Conservation (phyloP, 2,113 vertebrate genomes). For the Sceloporus tristichus region DNA sequence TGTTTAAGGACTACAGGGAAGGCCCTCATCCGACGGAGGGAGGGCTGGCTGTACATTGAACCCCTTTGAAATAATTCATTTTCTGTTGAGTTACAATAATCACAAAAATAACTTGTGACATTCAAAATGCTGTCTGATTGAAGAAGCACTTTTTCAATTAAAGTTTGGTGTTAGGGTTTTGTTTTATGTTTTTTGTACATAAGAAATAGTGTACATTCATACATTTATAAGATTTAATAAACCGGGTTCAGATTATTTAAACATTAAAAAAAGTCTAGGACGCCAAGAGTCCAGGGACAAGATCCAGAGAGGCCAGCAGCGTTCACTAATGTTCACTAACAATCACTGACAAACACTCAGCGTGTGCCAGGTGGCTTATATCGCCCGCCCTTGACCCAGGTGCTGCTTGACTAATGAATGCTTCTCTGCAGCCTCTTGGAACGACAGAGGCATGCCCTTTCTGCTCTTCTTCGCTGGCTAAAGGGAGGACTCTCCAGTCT, state of each 20-base stretch:
- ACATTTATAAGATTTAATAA: conserved; percentile 76
- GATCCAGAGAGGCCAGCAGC: too few relatives aligned
- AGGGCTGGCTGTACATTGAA: conserved; percentile 10
- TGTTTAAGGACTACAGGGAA: not conserved
- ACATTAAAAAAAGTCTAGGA: too few relatives aligned
- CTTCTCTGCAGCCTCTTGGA: too few relatives aligned
- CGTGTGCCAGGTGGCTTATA: too few relatives aligned
- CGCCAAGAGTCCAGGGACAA: too few relatives aligned
- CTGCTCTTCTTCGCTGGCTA: too few relatives aligned
- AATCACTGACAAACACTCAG: too few relatives aligned
- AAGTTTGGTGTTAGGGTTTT: conserved; percentile 30
- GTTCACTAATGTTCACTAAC: too few relatives aligned
- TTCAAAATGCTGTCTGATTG: conserved; percentile 55
- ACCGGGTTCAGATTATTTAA: conserved; percentile 37
- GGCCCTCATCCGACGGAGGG: not conserved
- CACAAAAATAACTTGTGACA: conserved; percentile 39
- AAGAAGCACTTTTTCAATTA: conserved; percentile 61
- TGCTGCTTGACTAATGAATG: too few relatives aligned
- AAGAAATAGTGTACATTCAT: conserved; percentile 68
- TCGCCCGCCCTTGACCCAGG: too few relatives aligned
- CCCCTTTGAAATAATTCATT: conserved; percentile 40
- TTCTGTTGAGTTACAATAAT: conserved; percentile 50
- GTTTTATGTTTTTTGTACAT: conserved; percentile 64
- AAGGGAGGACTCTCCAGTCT: too few relatives aligned
- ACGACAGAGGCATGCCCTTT: too few relatives aligned